Conservation (phyloP, 2,888 invertebrate genomes). For the Auanema sp. region DNA sequence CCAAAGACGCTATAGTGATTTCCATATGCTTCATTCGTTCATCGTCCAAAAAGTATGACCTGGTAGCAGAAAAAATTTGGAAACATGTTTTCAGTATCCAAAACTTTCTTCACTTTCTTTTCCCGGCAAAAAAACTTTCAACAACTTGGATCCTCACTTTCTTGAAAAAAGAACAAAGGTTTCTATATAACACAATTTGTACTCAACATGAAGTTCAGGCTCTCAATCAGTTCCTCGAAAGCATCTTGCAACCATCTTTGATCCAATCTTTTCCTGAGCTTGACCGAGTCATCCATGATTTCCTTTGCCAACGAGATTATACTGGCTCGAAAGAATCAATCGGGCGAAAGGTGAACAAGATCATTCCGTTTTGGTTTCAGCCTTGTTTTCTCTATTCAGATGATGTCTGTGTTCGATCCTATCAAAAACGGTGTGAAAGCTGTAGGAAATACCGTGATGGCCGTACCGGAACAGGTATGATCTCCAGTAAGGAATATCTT, state of each 20-base stretch:
- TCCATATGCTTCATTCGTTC: constrained; percentile 82
- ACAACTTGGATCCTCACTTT: constrained; percentile 80
- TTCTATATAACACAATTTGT: neutral
- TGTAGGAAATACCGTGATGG: constrained; percentile 77
- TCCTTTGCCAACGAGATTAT: constrained; percentile 62
- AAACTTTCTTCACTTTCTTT: constrained; percentile 79
- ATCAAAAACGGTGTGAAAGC: constrained; percentile 80
- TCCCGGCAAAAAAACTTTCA: constrained; percentile 90
- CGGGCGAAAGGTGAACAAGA: constrained; percentile 38
- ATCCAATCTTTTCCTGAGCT: constrained; percentile 73
- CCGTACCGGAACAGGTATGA: constrained; percentile 78
- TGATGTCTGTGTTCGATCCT: constrained; percentile 76
- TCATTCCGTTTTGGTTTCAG: constrained; percentile 2
- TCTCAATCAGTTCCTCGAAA: constrained; percentile 34
- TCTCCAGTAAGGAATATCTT: neutral
- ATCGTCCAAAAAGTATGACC: constrained; percentile 72
- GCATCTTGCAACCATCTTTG: constrained; percentile 72
- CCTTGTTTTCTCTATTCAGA: constrained; percentile 35
- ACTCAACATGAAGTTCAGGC: constrained; percentile 21
- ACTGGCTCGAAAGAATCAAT: constrained; percentile 37
- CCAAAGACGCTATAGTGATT: constrained; percentile 88
- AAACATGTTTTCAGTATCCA: constrained; percentile 73
- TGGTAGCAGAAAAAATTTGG: too few relatives aligned
- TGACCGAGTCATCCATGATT: constrained; percentile 64
- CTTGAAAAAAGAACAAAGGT: constrained; percentile 79